Conservation (phyloP, 2,888 invertebrate species). For the Oxystoma pomonae region DNA sequence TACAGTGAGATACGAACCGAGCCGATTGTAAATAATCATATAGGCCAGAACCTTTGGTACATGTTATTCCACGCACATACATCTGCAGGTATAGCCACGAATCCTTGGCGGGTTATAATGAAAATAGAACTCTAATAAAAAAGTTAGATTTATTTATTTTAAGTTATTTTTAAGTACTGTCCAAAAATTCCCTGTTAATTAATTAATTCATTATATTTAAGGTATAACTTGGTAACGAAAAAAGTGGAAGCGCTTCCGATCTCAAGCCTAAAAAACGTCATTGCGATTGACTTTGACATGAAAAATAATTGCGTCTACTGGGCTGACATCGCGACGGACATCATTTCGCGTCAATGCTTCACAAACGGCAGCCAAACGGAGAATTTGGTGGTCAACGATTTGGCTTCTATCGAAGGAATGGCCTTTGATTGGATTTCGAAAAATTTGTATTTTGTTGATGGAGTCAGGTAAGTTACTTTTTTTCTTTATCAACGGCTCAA, state of each 20-base stretch:
- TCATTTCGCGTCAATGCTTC: conserved; percentile 74
- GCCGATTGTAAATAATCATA: no score
- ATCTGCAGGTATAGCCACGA: no score
- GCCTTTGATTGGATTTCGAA: conserved; percentile 86
- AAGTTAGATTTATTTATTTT: no score
- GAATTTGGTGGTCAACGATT: conserved; percentile 67
- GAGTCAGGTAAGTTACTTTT: conserved; percentile 48
- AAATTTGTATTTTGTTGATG: conserved; percentile 84
- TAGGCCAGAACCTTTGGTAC: no score
- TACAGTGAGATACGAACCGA: no score
- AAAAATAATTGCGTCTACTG: conserved; percentile 82
- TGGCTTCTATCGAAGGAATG: conserved; percentile 83
- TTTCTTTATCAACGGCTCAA: no score
- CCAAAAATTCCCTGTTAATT: no score
- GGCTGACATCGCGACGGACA: conserved; percentile 79
- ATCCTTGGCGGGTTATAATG: no score
- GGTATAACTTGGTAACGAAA: conserved; percentile 35
- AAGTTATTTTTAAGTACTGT: no score
- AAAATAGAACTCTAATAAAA: no score
- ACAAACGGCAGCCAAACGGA: conserved; percentile 58
- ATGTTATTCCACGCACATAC: no score
- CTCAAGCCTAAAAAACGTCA: conserved; percentile 69
- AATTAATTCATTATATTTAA: no score
- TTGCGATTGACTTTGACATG: conserved; percentile 84
- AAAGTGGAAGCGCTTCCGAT: conserved; percentile 62